Evolutionary conservation across 1,140 invertebrate species (phyloP).

Genomic region (Ceratina australensis): DNA sequence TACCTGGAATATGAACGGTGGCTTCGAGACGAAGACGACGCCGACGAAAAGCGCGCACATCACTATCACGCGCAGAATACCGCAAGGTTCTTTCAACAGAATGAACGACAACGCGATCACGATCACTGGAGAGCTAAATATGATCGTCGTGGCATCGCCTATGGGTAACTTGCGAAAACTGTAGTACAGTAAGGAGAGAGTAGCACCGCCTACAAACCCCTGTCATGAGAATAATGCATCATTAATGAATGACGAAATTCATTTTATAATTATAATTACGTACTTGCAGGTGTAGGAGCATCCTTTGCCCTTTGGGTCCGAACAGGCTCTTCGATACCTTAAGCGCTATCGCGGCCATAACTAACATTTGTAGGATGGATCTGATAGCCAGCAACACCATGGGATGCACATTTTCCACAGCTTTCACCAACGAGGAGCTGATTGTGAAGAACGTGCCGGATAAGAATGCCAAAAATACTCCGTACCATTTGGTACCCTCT

Average conservation of each 20-base stretch:
- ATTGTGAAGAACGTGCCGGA: slow-evolving; percentile 80
- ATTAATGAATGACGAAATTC: neutral
- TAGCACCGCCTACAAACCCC: slow-evolving; percentile 80
- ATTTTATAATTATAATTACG: slow-evolving; percentile 11
- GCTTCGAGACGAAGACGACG: slow-evolving; percentile 80
- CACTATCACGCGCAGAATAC: slow-evolving; percentile 79
- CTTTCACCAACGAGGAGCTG: slow-evolving; percentile 79
- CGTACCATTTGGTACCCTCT: slow-evolving; percentile 77
- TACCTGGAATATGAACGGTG: slow-evolving; percentile 80
- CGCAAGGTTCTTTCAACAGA: slow-evolving; percentile 81
- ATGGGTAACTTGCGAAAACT: slow-evolving; percentile 80
- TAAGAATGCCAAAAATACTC: slow-evolving; percentile 78
- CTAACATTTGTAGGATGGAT: slow-evolving; percentile 75
- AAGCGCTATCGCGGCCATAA: slow-evolving; percentile 72
- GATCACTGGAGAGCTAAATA: slow-evolving; percentile 82
- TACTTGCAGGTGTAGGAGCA: slow-evolving; percentile 78
- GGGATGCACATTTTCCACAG: slow-evolving; percentile 76
- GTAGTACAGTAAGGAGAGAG: slow-evolving; percentile 79
- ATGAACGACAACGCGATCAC: slow-evolving; percentile 81
- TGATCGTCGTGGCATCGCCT: slow-evolving; percentile 82
- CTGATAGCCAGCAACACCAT: slow-evolving; percentile 79
- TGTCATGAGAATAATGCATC: slow-evolving; percentile 54
- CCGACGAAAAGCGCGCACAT: slow-evolving; percentile 79
- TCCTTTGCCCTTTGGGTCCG: slow-evolving; percentile 75
- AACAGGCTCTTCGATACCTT: slow-evolving; percentile 70